Conservation (phyloP, 2,888 invertebrate genomes). For the Tolmerus cingulatus region DNA sequence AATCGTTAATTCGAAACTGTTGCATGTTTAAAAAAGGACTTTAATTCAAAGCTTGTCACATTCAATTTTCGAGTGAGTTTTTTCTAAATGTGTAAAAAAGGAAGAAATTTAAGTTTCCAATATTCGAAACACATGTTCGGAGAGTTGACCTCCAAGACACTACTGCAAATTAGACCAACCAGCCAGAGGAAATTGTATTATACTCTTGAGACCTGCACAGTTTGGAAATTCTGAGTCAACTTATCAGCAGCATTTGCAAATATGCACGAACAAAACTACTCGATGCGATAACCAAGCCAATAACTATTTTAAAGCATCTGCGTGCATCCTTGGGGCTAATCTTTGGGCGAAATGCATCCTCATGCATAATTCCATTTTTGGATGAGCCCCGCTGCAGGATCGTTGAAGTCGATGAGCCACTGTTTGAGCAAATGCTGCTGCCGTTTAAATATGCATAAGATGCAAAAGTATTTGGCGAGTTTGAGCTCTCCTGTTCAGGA, state of each 20-base stretch:
- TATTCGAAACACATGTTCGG: too few relatives aligned
- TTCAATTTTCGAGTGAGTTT: too few relatives aligned
- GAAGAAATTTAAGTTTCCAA: too few relatives aligned
- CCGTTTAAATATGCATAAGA: constrained; percentile 20
- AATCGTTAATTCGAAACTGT: too few relatives aligned
- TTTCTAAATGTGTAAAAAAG: too few relatives aligned
- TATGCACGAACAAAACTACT: background rate
- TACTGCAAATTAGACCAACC: too few relatives aligned
- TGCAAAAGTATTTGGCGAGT: constrained; percentile 6
- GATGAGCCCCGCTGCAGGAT: background rate
- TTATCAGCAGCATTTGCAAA: background rate
- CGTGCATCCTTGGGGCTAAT: constrained; percentile 29
- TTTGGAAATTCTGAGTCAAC: too few relatives aligned
- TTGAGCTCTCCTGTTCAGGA: background rate
- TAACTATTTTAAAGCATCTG: background rate
- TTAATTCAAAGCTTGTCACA: too few relatives aligned
- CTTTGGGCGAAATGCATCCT: constrained; percentile 13
- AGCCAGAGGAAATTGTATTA: too few relatives aligned
- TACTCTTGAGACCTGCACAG: too few relatives aligned
- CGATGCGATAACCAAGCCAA: background rate
- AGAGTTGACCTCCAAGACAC: too few relatives aligned
- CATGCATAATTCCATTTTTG: constrained; percentile 19
- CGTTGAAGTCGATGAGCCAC: background rate
- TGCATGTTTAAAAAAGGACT: too few relatives aligned
- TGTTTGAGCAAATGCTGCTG: constrained; percentile 27